phyloP scores from a whole-genome alignment of 2,888 invertebrate species.

The Lamellibrachia satsuma region DNA sequence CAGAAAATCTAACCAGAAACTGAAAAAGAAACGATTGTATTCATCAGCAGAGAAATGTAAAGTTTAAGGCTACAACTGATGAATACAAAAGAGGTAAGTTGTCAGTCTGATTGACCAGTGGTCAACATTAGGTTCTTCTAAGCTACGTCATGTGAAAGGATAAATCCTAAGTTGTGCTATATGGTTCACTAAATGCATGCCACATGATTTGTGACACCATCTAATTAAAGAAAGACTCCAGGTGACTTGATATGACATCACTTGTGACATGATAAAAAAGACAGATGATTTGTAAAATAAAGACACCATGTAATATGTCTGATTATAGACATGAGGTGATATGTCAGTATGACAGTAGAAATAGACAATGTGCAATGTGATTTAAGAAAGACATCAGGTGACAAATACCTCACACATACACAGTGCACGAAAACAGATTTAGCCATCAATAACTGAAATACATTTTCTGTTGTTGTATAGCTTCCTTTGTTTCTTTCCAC shows the following conservation, averaged over 20 bases:
- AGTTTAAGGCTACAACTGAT: too few relatives aligned
- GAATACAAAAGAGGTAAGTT: too few relatives aligned
- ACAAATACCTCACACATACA: not conserved
- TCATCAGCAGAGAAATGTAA: too few relatives aligned
- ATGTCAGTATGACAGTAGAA: constrained; percentile 9
- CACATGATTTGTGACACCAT: not conserved
- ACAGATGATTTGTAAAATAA: not conserved
- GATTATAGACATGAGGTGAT: not conserved
- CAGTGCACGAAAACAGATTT: not conserved
- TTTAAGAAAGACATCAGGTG: not conserved
- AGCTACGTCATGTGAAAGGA: not conserved
- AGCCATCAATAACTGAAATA: not conserved
- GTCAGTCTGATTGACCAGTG: not conserved
- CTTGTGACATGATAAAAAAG: not conserved
- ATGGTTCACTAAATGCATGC: not conserved
- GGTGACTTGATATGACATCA: not conserved
- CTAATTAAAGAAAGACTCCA: not conserved
- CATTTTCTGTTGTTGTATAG: not conserved
- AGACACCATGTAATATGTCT: not conserved
- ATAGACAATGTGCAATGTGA: not conserved
- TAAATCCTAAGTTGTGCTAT: not conserved
- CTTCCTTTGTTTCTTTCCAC: not conserved
- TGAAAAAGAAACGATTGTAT: not conserved
- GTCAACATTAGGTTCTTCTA: not conserved
- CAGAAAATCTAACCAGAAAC: not conserved